Evolutionary conservation across 2,113 vertebrate species (phyloP).

Genomic region (Atlantisia rogersi): DNA sequence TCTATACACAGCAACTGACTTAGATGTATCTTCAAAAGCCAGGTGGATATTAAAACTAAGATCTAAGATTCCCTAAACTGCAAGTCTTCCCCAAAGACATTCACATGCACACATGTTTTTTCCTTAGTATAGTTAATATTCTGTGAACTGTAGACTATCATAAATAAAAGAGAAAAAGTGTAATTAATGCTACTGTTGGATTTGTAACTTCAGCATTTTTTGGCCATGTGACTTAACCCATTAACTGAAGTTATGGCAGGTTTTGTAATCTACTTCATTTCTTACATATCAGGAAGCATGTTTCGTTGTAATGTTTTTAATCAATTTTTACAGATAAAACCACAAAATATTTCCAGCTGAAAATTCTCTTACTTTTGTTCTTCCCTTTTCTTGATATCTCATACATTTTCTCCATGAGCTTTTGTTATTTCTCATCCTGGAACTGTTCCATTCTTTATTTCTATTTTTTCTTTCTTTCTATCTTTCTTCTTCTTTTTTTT

Average conservation of each 20-base stretch:
- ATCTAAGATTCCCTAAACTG: neutral
- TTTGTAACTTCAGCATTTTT: neutral
- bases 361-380: neutral
- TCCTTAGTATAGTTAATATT: neutral
- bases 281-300: neutral
- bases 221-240: neutral
- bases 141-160: neutral
- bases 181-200: neutral
- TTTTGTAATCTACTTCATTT: neutral
- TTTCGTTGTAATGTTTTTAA: neutral
- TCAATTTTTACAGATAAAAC: neutral
- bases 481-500: neutral
- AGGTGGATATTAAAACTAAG: neutral
- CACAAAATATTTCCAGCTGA: neutral
- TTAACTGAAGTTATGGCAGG: neutral
- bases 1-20: neutral
- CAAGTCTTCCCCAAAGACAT: constrained; percentile 15
- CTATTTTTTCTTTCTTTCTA: neutral
- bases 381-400: neutral
- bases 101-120: neutral
- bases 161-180: neutral
- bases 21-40: constrained; percentile 24
- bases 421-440: neutral
- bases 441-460: neutral
- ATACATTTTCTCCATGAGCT: neutral